A percentile compares a stretch with the other conserved stretches of the same genome.
These are phyloP conservation scores for Phocoena phocoena DNA, from an alignment of 2,113 vertebrate genomes.

Conservation along the genomic window DNA sequence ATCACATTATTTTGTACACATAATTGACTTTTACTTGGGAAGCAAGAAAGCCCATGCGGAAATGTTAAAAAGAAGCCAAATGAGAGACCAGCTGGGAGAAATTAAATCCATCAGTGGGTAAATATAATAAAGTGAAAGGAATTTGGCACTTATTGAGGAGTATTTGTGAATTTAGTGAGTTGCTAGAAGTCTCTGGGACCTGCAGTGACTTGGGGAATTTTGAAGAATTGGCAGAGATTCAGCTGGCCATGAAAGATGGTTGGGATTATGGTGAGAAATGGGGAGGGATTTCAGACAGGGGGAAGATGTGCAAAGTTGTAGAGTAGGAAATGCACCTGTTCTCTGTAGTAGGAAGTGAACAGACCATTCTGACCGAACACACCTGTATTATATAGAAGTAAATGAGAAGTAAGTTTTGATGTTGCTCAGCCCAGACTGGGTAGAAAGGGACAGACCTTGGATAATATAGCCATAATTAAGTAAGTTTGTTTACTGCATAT, in stretches of 20 bases:
- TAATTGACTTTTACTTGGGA: slow-evolving; percentile 60
- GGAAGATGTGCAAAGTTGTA: neutral
- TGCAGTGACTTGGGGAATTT: neutral
- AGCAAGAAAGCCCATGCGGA: slow-evolving; percentile 56
- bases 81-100: slow-evolving; percentile 59
- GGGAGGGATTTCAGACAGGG: neutral
- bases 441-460: neutral
- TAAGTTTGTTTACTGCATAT: neutral
- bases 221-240: slow-evolving; percentile 6
- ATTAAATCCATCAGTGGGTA: slow-evolving; percentile 54
- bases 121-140: slow-evolving; percentile 50
- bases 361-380: neutral
- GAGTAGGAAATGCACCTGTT: neutral
- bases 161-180: neutral
- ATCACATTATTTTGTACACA: slow-evolving; percentile 45
- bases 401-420: neutral
- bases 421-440: neutral
- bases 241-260: neutral
- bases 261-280: neutral
- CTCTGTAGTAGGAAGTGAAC: neutral
- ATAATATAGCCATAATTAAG: neutral
- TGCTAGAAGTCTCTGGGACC: neutral
- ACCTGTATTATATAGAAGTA: neutral
- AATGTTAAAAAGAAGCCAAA: slow-evolving; percentile 66
- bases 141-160: slow-evolving; percentile 4